Base-by-base conservation (phyloP, 2,113 vertebrate species). In the Ptyas mucosa region DNA sequence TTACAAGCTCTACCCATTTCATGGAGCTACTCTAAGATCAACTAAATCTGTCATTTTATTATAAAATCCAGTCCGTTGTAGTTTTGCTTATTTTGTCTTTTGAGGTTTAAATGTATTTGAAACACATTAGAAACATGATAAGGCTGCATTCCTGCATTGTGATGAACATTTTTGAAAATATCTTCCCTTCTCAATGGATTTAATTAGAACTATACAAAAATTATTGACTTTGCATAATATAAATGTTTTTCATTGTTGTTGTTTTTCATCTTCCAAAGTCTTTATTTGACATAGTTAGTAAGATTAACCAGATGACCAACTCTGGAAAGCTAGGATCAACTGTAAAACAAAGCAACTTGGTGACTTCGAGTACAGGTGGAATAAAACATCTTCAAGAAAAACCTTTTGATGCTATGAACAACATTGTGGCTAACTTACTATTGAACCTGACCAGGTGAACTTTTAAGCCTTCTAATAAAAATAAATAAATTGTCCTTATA, bases 391-490 rank as follows among this genome's bases (percentile, higher is more conserved):
- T 0, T 0, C 94, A 97, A 0, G 98, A 98, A 95, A 99, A 98
- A 92, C 98, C 99, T 0, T 99, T 99, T 96, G 99, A 99, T 91
- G 97, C 98, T 52, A 99, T 99, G 99, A 99, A 99, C 96, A 99
- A 99, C 96, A 98, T 99, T 0, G 98, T 99, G 93, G 99, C 99
- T 61, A 99, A 99, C 96, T 97, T 99, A 95, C 96, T 99, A 91
- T 98, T 99, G 92, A 99, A 98, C 94, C 96, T 99, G 58, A 99
- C 99, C 92, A 99, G 99, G 99, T 99, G 97, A 97, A 93, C 49
- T 57, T 94, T 9, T 89, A 21, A 11, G 90, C 88, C 43, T 85
- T 93, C 24, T 14, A 57, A 57, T 92, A 3, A 91, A 18, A 69
- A 54, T 92, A n/a, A 93, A 34, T 52, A 18, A 15, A 29, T 90